phyloP scores from a whole-genome alignment of 30 jellyfish, hydroid and myxozoan species.

The Rhopilema esculentum region DNA sequence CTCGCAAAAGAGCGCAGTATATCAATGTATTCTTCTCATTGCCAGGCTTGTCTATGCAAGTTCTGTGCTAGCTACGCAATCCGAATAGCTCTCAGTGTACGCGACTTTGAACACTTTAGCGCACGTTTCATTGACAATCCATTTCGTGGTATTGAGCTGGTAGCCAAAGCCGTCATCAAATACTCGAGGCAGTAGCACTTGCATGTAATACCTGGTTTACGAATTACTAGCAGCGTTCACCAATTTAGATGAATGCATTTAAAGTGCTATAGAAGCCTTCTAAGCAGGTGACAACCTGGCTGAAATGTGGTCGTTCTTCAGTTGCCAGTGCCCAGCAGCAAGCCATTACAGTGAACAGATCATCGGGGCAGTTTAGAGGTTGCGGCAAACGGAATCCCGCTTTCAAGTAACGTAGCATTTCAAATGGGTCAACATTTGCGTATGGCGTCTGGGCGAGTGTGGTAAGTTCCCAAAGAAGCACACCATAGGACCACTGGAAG shows the following conservation, averaged over 20 bases:
- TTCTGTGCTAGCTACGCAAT: no score
- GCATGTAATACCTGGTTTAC: background rate
- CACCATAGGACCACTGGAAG: slow-evolving; percentile 98
- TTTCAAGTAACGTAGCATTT: slow-evolving; percentile 90
- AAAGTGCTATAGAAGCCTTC: slow-evolving; percentile 87
- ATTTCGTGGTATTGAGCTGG: no score
- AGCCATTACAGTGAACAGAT: slow-evolving; percentile 96
- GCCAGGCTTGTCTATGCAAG: no score
- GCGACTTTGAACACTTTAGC: no score
- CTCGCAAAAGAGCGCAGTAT: no score
- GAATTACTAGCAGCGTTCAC: background rate
- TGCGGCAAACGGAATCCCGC: slow-evolving; percentile 97
- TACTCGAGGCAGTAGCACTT: background rate
- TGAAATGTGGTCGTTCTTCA: slow-evolving; percentile 93
- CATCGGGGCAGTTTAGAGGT: slow-evolving; percentile 97
- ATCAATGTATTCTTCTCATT: no score
- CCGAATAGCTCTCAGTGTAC: no score
- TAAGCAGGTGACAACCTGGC: slow-evolving; percentile 90
- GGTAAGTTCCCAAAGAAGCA: slow-evolving; percentile 89
- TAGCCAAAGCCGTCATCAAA: no score
- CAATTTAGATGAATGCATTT: slow-evolving; percentile 81
- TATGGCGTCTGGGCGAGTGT: slow-evolving; percentile 96
- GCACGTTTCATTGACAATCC: no score
- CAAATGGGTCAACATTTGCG: slow-evolving; percentile 96
- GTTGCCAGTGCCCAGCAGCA: slow-evolving; percentile 99